Evolutionary conservation across 2,888 invertebrate genomes (phyloP).

Genomic region (Acanthosepion esculentum): DNA sequence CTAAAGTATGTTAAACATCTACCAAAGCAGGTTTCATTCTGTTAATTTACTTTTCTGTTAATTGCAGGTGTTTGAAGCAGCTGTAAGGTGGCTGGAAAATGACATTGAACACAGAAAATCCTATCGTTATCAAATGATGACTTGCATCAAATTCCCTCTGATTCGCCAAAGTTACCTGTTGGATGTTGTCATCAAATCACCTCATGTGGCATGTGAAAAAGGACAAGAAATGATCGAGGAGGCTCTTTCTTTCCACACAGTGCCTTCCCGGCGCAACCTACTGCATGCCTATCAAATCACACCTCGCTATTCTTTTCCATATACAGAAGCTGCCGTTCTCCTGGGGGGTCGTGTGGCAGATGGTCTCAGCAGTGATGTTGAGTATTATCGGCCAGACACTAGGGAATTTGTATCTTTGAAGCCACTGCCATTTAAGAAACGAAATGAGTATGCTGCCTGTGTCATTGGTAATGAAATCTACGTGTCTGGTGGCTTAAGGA

Average conservation of each 20-base stretch:
- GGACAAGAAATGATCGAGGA: conserved; percentile 65
- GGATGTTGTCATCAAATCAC: conserved; percentile 62
- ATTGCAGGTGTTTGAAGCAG: conserved; percentile 64
- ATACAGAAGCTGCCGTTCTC: conserved; percentile 65
- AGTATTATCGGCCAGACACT: conserved; percentile 64
- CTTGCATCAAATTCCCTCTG: conserved; percentile 68
- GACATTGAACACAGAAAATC: conserved; percentile 58
- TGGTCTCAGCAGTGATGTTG: conserved; percentile 70
- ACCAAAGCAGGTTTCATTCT: too few relatives aligned
- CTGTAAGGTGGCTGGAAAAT: conserved; percentile 66
- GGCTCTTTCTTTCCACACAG: conserved; percentile 65
- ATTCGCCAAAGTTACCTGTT: conserved; percentile 64
- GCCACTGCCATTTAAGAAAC: conserved; percentile 67
- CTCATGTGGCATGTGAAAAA: conserved; percentile 60
- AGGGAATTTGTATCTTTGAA: conserved; percentile 64
- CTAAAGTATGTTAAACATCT: too few relatives aligned
- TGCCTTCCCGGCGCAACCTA: conserved; percentile 66
- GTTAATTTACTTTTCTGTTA: neutral
- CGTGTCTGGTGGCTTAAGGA: conserved; percentile 68
- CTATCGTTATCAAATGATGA: conserved; percentile 60
- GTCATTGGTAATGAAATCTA: conserved; percentile 68
- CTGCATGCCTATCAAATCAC: conserved; percentile 68
- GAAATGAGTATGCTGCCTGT: conserved; percentile 69
- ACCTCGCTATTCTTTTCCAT: conserved; percentile 62
- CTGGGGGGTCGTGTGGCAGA: conserved; percentile 67